Evolutionary conservation across 2,113 vertebrate genomes (phyloP), one percentile per base, ranked within the genome.

Genomic region (Setophaga coronata): DNA sequence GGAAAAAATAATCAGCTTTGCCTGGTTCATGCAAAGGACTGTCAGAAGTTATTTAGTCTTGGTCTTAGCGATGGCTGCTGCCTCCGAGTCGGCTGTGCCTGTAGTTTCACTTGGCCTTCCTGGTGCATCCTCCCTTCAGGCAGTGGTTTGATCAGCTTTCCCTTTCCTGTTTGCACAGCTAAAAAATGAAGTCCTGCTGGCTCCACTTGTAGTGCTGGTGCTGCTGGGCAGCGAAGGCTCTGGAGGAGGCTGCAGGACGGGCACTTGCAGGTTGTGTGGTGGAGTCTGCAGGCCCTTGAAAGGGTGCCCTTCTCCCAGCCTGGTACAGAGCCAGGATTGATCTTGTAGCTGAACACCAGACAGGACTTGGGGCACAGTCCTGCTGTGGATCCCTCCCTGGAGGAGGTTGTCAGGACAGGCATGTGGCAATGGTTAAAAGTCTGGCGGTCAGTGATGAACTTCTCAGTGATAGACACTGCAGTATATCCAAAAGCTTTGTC

Each of bases 21-120:
- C 33, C 47, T 80, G 61, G 34, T 67, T 91, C 29, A 2, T 33
- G 18, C 18, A 56, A 9, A 50, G 38, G 58, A 10, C 60, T 76
- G 43, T 90, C 17, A 25, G 71, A 21, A 18, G 48, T 50, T 90
- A 40, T 2, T 80, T 3, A 4, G 29, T 38, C 42, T 87, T 82
- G 40, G 12, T 76, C 47, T 61, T 38, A 60, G 45, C 0, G 0
- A 15, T 0, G 2, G 29, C 42, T 60, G 10, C 54, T 82, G 45
- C 34, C 40, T 33, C 2, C 5, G 13, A 45, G 25, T 78, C 29
- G 45, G 48, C 65, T 82, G n/a, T 64, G 40, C 57, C 61, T 6
- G 9, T 47, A 47, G 21, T 67, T 94, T 88, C 0, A 2, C 20
- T n/a, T 48, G 54, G n/a, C 58, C n/a, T 74, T 89, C 25, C 51